Evolutionary conservation across 2,888 invertebrate genomes (phyloP).

Genomic region (Leptopterna dolabrata): DNA sequence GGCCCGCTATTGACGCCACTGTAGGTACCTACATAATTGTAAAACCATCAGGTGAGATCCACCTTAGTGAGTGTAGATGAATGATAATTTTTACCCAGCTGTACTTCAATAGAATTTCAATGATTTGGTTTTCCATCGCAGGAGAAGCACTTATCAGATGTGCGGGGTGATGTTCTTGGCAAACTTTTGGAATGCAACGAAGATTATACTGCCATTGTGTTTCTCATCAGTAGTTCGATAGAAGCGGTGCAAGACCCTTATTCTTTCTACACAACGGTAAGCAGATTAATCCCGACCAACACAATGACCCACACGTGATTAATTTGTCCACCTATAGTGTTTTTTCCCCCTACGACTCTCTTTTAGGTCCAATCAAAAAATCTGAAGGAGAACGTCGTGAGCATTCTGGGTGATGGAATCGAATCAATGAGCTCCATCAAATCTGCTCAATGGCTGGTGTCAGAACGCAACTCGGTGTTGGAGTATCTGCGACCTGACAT

Average conservation of each 20-base stretch:
- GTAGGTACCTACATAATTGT: no score
- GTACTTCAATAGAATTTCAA: no score
- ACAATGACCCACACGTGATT: not conserved
- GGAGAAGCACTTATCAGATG: slow-evolving; percentile 8
- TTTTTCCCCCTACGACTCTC: not conserved
- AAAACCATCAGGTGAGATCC: no score
- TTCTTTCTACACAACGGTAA: slow-evolving; percentile 24
- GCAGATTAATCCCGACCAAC: not conserved
- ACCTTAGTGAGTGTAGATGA: no score
- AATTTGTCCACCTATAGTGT: not conserved
- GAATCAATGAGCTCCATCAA: slow-evolving; percentile 23
- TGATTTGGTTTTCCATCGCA: not conserved
- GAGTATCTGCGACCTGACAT: slow-evolving; percentile 34
- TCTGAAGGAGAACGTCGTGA: slow-evolving; percentile 19
- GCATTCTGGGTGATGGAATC: slow-evolving; percentile 19
- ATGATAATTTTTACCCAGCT: no score
- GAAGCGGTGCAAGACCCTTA: not conserved
- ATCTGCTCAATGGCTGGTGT: slow-evolving; percentile 24
- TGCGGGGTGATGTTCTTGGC: not conserved
- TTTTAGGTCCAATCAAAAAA: slow-evolving; percentile 36
- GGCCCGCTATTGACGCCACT: no score
- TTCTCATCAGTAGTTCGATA: not conserved
- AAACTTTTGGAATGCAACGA: slow-evolving; percentile 11
- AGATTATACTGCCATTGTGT: not conserved
- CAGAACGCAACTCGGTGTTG: not conserved